phyloP scores from a whole-genome alignment of 2,113 vertebrate genomes.

The Triplophysa dalaica region DNA sequence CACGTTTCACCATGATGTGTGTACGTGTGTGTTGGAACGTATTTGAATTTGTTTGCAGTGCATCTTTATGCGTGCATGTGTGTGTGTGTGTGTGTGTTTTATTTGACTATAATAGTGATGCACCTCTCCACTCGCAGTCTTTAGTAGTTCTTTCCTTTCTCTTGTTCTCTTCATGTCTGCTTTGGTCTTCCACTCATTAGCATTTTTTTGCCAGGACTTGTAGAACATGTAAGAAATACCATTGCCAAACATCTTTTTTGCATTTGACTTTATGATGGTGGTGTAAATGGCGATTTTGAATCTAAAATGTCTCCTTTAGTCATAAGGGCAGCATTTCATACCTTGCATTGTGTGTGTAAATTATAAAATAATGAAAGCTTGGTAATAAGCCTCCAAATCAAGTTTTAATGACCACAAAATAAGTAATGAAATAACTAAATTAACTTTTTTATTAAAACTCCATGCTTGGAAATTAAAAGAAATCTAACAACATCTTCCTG shows the following conservation, averaged over 20 bases:
- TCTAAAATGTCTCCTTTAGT: too few species aligned
- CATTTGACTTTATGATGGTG: too few species aligned
- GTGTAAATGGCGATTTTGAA: too few species aligned
- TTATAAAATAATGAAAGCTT: background rate
- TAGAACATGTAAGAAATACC: background rate
- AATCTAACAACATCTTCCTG: too few species aligned
- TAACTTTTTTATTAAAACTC: too few species aligned
- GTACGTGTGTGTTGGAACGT: conserved; percentile 18
- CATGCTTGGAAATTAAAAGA: too few species aligned
- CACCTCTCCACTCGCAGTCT: conserved; percentile 19
- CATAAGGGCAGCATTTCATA: too few species aligned
- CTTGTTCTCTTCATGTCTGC: background rate
- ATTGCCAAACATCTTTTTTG: too few species aligned
- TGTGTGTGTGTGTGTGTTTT: background rate
- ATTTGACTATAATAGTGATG: conserved; percentile 22
- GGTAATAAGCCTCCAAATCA: background rate
- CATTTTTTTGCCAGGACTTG: background rate
- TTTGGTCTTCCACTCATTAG: background rate
- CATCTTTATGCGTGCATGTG: conserved; percentile 26
- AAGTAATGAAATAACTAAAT: too few species aligned
- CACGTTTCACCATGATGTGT: background rate
- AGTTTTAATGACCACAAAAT: too few species aligned
- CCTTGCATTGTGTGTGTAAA: too few species aligned
- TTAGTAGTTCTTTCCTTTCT: background rate
- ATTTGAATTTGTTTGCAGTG: conserved; percentile 36